phyloP scores from a whole-genome alignment of 2,888 invertebrate species.

The Andrena dorsata region DNA sequence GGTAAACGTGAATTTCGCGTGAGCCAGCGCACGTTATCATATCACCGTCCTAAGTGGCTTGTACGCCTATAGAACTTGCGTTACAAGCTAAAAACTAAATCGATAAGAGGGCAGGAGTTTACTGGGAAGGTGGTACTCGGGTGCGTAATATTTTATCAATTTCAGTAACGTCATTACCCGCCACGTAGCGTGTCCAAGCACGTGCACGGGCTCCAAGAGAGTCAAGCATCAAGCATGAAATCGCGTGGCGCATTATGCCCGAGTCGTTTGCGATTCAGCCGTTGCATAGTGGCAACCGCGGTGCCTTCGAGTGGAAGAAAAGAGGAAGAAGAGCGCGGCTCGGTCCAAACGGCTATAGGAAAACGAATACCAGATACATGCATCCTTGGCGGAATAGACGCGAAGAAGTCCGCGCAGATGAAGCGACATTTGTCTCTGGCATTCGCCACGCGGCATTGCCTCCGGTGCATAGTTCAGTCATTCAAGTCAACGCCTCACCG shows the following conservation, averaged over 20 bases:
- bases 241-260: constrained; percentile 22
- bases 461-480: constrained; percentile 33
- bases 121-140: neutral
- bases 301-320: constrained; percentile 3
- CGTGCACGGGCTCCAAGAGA: neutral
- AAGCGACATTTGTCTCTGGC: constrained; percentile 15
- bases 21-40: constrained; percentile 9
- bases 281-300: neutral
- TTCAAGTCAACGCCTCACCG: constrained; percentile 15
- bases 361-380: neutral
- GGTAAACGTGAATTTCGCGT: constrained; percentile 27
- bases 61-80: neutral
- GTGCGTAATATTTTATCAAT: neutral
- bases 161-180: neutral
- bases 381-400: neutral
- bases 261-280: constrained; percentile 27
- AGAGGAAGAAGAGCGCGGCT: neutral
- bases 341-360: constrained; percentile 1
- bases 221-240: constrained; percentile 2
- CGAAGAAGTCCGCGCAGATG: neutral
- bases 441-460: neutral
- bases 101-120: constrained; percentile 1
- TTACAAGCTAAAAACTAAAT: neutral
- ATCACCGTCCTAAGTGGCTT: neutral
- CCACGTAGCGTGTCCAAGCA: neutral